phyloP scores from a whole-genome alignment of 2,888 invertebrate genomes.

The Caprella mutica region DNA sequence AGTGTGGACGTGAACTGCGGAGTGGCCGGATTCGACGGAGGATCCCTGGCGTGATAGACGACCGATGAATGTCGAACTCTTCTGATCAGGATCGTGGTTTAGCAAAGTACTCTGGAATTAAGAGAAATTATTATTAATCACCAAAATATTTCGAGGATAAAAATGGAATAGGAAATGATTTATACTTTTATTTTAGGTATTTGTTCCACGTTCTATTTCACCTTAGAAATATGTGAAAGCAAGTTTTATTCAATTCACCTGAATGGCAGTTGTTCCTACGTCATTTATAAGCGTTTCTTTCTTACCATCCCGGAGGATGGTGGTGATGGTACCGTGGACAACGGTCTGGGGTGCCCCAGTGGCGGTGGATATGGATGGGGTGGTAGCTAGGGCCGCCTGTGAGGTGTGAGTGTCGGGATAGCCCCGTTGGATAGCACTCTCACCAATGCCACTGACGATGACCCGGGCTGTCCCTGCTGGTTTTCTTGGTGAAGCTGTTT shows the following conservation, averaged over 20 bases:
- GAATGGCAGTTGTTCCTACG: too few species aligned
- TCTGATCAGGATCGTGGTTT: slow-evolving; percentile 33
- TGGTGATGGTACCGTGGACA: slow-evolving; percentile 37
- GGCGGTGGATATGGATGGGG: slow-evolving; percentile 24
- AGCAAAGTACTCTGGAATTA: slow-evolving; percentile 29
- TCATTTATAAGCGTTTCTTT: slow-evolving; percentile 53
- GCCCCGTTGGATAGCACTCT: slow-evolving; percentile 28
- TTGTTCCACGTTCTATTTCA: too few species aligned
- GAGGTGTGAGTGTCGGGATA: slow-evolving; percentile 21
- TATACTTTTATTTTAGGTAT: too few species aligned
- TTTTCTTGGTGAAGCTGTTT: slow-evolving; percentile 28
- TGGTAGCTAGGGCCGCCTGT: slow-evolving; percentile 24
- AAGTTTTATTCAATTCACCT: neutral
- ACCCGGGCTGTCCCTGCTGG: slow-evolving; percentile 27
- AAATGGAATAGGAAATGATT: too few species aligned
- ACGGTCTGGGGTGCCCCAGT: slow-evolving; percentile 6
- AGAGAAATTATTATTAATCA: neutral
- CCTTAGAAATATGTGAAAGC: neutral
- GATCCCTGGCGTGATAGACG: slow-evolving; percentile 47
- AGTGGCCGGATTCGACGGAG: slow-evolving; percentile 60
- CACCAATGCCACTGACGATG: slow-evolving; percentile 32
- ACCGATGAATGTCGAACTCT: slow-evolving; percentile 28
- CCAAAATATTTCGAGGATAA: too few species aligned
- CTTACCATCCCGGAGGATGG: slow-evolving; percentile 41
- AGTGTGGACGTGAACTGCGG: slow-evolving; percentile 66